Percentiles rank a stretch among this genome's conserved stretches.
Evolutionary conservation across 2,888 invertebrate genomes (phyloP).

Genomic region (Ditula angustiorana): DNA sequence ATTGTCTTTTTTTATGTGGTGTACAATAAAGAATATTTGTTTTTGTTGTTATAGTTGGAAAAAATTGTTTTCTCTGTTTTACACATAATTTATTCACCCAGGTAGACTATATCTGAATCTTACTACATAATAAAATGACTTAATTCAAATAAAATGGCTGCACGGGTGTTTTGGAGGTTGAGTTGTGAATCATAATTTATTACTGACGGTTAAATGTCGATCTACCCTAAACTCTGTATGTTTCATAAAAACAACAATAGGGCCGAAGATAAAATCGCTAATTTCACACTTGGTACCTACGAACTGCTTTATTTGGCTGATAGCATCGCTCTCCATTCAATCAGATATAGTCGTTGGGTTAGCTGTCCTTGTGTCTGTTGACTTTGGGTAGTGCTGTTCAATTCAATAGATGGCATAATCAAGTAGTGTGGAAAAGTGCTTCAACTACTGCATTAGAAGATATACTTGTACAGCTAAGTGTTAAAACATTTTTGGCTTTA

Average conservation of each 20-base stretch:
- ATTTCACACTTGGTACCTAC: constrained; percentile 44
- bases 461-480: no score
- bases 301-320: constrained; percentile 17
- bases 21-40: no score
- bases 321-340: constrained; percentile 34
- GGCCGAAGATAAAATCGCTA: constrained; percentile 38
- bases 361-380: constrained; percentile 20
- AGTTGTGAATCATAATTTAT: not conserved
- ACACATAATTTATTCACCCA: no score
- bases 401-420: constrained; percentile 2
- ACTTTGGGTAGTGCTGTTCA: not conserved
- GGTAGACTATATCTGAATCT: no score
- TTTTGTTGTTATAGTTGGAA: no score
- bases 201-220: constrained; percentile 24
- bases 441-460: not conserved
- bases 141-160: no score
- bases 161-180: not conserved
- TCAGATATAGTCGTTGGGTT: constrained; percentile 24
- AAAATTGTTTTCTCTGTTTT: no score
- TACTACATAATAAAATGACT: no score
- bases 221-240: constrained; percentile 4
- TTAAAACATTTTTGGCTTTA: no score
- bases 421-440: not conserved
- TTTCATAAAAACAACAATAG: constrained; percentile 29
- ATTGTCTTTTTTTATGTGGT: no score